Base-by-base conservation (phyloP, 2,888 invertebrate genomes). In the Parochlus steinenii region DNA sequence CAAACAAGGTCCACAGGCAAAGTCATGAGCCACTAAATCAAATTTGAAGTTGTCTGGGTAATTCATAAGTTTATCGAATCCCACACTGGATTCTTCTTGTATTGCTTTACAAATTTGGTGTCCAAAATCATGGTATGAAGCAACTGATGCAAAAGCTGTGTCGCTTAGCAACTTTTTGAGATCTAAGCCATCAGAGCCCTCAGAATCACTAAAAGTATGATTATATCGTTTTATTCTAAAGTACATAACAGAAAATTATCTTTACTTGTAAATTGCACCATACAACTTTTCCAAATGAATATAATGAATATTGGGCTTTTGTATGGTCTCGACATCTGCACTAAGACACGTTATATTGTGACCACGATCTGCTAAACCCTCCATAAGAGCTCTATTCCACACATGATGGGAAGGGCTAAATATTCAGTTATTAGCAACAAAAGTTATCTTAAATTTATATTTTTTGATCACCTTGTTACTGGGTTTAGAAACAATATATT, bases 1-100 rank as follows among this genome's bases (percentile, higher is more conserved):
- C 8, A 55, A 38, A 43, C 47, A 49, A 4, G 52, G 46, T 2
- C 51, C 51, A 17, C 46, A 20, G 1, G 48, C 49, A 25, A 47
- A 51, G 38, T 56, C 57, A 31, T 51, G 44, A 5, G 56, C 39
- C n/a, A 54, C 47, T 22, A 54, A 33, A 45, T 56, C 55, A 38
- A 53, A 50, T 19, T 47, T 42, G 19, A 53, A 53, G 23, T 47
- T 39, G 25, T 44, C 38, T 1, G 53, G 51, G 42, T 53, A 52
- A 15, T 44, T 40, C 6, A 50, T 37, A 3, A 54, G 37, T 6
- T 33, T 39, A 18, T 43, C 39, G 1, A 50, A n/a, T 2, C 48
- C 50, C 24, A 46, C 39, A 17, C 34, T 34, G 10, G 14, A n/a
- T 8, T n/a, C n/a, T n/a, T n/a, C n/a, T n/a, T 6, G 10, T 15